A percentile compares a stretch with the other conserved stretches of the same genome.
These are phyloP conservation scores for Arion vulgaris DNA, from an alignment of 1,140 invertebrate genomes.

Conservation along the genomic window DNA sequence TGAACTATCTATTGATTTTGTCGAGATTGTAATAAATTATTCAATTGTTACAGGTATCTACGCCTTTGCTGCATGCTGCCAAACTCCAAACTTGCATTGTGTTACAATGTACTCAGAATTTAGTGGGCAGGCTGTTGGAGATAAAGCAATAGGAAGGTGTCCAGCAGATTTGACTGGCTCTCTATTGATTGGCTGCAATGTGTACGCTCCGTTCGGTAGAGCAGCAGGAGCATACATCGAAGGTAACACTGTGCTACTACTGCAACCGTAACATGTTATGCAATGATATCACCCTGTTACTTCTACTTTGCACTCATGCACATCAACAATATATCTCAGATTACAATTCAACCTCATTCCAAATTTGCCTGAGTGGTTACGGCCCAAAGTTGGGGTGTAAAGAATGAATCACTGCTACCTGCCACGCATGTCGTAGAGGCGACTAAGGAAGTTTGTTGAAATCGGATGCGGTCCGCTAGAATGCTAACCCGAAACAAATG, in stretches of 20 bases:
- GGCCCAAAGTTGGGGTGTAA: too few species aligned
- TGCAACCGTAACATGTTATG: too few species aligned
- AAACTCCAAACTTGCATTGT: not conserved
- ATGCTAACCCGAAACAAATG: too few species aligned
- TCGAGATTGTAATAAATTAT: not conserved
- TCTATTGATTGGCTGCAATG: not conserved
- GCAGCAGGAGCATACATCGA: conserved; percentile 16
- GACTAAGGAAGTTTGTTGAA: too few species aligned
- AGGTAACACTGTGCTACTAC: conserved; percentile 22
- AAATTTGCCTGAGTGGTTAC: too few species aligned
- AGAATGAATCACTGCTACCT: too few species aligned
- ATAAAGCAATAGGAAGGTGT: not conserved
- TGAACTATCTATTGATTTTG: not conserved
- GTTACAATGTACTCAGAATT: conserved; percentile 1
- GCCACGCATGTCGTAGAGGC: too few species aligned
- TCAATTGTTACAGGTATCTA: not conserved
- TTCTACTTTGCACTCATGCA: too few species aligned
- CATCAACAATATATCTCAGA: too few species aligned
- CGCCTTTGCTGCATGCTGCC: not conserved
- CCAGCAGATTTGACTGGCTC: not conserved
- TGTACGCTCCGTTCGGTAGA: not conserved
- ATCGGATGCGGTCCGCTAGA: too few species aligned
- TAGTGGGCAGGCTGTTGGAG: not conserved
- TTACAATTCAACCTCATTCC: too few species aligned
- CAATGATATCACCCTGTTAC: too few species aligned